Evolutionary conservation across 2,113 vertebrate species (phyloP).

Genomic region (Macroglossus sobrinus): DNA sequence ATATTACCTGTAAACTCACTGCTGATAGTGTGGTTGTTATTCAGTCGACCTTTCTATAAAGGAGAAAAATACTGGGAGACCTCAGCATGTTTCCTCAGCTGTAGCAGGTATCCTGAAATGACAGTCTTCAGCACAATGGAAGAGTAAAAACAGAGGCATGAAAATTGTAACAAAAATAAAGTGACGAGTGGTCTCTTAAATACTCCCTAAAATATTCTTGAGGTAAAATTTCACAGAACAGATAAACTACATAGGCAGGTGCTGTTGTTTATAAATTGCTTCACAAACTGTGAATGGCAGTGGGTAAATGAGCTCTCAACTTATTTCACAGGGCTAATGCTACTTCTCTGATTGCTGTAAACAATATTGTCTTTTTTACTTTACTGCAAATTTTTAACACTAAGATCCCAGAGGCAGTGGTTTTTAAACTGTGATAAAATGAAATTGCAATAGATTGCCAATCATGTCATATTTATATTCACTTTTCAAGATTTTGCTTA

Average conservation of each 20-base stretch:
- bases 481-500: neutral
- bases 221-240: slow-evolving; percentile 47
- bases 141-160: neutral
- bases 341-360: slow-evolving; percentile 14
- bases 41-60: neutral
- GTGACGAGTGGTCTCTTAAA: neutral
- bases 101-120: neutral
- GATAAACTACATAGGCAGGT: slow-evolving; percentile 39
- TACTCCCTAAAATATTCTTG: neutral
- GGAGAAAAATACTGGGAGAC: neutral
- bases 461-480: neutral
- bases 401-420: neutral
- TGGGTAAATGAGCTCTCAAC: slow-evolving; percentile 73
- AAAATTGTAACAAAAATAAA: neutral
- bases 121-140: neutral
- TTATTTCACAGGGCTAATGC: slow-evolving; percentile 65
- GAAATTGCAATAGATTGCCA: neutral
- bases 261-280: slow-evolving; percentile 72
- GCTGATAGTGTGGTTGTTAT: neutral
- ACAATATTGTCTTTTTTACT: slow-evolving; percentile 15
- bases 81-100: neutral
- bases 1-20: neutral
- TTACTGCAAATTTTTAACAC: slow-evolving; percentile 47
- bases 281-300: slow-evolving; percentile 77
- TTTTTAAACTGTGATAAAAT: slow-evolving; percentile 9